Evolutionary conservation across 2,888 invertebrate genomes (phyloP).

Genomic region (Acleris cristana): DNA sequence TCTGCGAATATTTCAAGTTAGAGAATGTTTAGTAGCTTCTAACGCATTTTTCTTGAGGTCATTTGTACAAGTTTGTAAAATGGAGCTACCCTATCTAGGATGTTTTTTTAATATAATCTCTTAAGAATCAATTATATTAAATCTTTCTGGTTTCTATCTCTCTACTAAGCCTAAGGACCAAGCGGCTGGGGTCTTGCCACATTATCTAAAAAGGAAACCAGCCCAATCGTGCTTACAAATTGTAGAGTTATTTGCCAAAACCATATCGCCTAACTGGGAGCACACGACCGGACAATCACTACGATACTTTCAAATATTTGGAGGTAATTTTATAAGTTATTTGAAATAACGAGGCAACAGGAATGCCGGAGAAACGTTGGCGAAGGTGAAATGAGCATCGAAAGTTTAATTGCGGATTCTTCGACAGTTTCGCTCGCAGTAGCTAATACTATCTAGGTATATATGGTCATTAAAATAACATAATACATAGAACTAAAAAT

Average conservation of each 20-base stretch:
- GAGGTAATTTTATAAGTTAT: constrained; percentile 25
- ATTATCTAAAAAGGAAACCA: constrained; percentile 18
- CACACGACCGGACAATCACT: constrained; percentile 30
- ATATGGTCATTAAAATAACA: not conserved
- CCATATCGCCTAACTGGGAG: constrained; percentile 27
- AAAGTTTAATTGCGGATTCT: constrained; percentile 16
- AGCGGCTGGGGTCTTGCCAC: no score
- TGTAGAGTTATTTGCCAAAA: constrained; percentile 33
- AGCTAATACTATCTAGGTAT: not conserved
- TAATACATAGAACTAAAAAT: not conserved
- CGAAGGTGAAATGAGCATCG: constrained; percentile 27
- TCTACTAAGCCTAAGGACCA: no score
- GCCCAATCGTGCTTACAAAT: constrained; percentile 28
- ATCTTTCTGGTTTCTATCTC: no score
- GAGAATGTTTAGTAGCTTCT: not conserved
- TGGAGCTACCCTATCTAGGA: no score
- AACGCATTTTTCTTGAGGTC: not conserved
- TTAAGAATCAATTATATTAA: no score
- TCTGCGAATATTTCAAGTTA: constrained; percentile 3
- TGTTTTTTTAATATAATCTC: no score
- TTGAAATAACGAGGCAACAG: constrained; percentile 21
- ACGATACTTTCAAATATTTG: constrained; percentile 40
- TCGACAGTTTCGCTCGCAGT: not conserved
- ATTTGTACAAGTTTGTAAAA: no score
- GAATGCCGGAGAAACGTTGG: constrained; percentile 27